A percentile compares a stretch with the other conserved stretches of the same genome.
Evolutionary conservation across 2,113 vertebrate species (phyloP).

Genomic region (Pipa parva): DNA sequence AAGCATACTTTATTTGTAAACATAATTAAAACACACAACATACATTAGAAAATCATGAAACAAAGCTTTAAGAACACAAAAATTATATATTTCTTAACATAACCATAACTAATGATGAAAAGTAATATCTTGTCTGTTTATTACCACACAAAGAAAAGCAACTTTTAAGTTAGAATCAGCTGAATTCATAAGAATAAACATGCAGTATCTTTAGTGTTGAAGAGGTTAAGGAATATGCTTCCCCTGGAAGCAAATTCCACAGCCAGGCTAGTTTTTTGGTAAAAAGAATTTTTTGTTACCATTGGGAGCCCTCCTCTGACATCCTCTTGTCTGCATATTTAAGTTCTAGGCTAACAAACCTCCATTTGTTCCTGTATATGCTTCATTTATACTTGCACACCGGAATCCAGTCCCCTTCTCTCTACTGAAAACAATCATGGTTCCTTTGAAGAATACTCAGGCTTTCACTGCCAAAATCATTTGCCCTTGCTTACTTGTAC

Average conservation of each 20-base stretch:
- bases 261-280: constrained; percentile 22
- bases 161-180: too few relatives aligned
- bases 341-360: constrained; percentile 40
- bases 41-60: too few relatives aligned
- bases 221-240: constrained; percentile 20
- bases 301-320: constrained; percentile 29
- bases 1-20: too few relatives aligned
- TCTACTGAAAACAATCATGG: constrained; percentile 35
- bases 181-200: background rate
- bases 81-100: too few relatives aligned
- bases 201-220: background rate
- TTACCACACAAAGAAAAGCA: too few relatives aligned
- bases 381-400: constrained; percentile 40
- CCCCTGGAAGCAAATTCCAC: constrained; percentile 14
- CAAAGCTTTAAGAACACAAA: too few relatives aligned
- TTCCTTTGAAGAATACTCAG: constrained; percentile 35
- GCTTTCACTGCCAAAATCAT: constrained; percentile 10
- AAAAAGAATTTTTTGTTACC: constrained; percentile 38
- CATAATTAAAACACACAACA: too few relatives aligned
- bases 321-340: constrained; percentile 42
- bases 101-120: too few relatives aligned
- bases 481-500: constrained; percentile 1
- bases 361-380: constrained; percentile 38
- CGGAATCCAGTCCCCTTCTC: constrained; percentile 28
- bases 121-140: too few relatives aligned